Conservation (phyloP, 2,797 vertebrate genomes). For the Hafferia zeledoni region DNA sequence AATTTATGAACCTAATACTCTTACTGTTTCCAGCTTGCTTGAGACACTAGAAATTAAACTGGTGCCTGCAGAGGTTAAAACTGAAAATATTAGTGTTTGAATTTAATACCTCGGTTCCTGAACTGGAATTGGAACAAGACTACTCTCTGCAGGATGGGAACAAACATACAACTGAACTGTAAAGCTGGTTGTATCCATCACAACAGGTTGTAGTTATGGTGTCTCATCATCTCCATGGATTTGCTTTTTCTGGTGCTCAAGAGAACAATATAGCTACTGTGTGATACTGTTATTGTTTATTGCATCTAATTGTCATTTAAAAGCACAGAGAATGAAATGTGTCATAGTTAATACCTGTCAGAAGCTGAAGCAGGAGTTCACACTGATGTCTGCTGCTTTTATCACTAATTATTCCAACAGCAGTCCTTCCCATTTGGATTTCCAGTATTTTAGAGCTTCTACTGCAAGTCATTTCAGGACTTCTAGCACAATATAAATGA, state of each 20-base stretch:
- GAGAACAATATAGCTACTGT: neutral
- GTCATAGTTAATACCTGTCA: neutral
- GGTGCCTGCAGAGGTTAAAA: neutral
- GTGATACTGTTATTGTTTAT: neutral
- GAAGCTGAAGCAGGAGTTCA: slow-evolving; percentile 1
- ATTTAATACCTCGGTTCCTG: neutral
- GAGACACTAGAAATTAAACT: neutral
- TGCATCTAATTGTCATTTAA: neutral
- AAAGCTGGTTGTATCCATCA: neutral
- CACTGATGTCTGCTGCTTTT: neutral
- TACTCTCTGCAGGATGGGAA: neutral
- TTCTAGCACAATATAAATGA: slow-evolving; percentile 72
- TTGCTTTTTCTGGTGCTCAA: neutral
- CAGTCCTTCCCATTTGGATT: neutral
- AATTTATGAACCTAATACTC: neutral
- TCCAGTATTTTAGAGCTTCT: slow-evolving; percentile 55
- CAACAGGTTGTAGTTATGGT: neutral
- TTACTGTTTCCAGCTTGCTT: neutral
- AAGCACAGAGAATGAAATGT: neutral
- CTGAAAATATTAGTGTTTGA: neutral
- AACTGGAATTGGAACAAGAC: neutral
- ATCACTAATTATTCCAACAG: neutral
- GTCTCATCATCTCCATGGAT: neutral
- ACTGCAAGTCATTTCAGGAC: slow-evolving; percentile 66
- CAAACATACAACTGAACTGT: neutral